These are phyloP conservation scores for Actinemys pallida DNA, from an alignment of 2,113 vertebrate species.

Conservation along the genomic window DNA sequence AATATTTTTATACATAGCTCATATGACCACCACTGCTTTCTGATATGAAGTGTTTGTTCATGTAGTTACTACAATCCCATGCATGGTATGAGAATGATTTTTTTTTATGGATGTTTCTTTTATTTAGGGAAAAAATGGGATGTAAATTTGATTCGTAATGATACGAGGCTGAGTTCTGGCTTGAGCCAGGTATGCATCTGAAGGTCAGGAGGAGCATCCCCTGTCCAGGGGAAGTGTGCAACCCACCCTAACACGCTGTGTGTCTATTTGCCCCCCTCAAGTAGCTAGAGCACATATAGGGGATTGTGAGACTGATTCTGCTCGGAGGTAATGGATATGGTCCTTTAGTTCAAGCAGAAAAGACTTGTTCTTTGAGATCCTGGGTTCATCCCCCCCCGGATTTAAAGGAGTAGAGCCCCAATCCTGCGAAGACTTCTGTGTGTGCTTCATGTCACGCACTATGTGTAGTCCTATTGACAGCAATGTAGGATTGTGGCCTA, in stretches of 20 bases:
- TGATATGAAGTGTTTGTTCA: neutral
- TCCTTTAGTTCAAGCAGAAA: neutral
- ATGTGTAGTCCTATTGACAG: neutral
- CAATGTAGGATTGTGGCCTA: neutral
- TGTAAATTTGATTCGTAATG: neutral
- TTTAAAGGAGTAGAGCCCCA: neutral
- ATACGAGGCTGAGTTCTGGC: neutral
- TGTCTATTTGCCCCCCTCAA: neutral
- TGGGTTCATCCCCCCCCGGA: neutral
- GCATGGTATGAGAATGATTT: neutral
- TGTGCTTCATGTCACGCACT: neutral
- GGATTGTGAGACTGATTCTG: neutral
- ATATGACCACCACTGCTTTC: neutral
- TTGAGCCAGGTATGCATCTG: neutral
- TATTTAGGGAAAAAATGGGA: neutral
- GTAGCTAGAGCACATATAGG: neutral
- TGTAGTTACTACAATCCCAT: neutral
- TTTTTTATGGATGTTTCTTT: neutral
- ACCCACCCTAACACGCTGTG: neutral
- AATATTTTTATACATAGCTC: neutral
- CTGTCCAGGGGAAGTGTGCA: neutral
- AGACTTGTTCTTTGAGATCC: neutral
- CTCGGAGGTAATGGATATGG: neutral
- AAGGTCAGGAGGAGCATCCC: neutral
- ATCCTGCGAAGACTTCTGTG: neutral